Base-by-base conservation (phyloP, 2,797 vertebrate species). In the Pseudochirops corinnae region DNA sequence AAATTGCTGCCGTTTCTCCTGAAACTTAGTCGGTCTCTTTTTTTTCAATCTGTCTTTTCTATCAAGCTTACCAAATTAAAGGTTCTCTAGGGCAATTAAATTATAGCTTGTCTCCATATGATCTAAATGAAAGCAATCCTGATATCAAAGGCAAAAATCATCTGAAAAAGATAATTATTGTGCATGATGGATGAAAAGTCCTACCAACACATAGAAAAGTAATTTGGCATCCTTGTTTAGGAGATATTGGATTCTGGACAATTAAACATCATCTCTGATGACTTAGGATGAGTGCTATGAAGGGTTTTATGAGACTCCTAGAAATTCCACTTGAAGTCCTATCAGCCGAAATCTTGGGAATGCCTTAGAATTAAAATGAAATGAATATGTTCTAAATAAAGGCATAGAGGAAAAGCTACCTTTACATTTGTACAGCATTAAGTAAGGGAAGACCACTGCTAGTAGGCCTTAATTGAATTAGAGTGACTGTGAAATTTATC, bases 71-170 rank as follows among this genome's bases (percentile, higher is more conserved):
- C 93, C 62, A 96, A 94, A 96, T 93, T 33, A 92, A 97, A 92
- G 93, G 97, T 94, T 97, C 92, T 94, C 97, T 94, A 96, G 96
- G 98, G 98, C 97, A 96, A 98, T 97, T 93, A 97, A 91, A 97
- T 95, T 93, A 93, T 94, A 98, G 55, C 33, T 95, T 96, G 98
- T 96, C 95, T 93, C 96, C 95, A 93, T 96, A 96, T 98, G 97
- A 96, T 90, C 91, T 93, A 94, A 95, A 46, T 91, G 95, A 98
- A 96, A 92, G 60, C 95, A 94, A 96, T 92, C 93, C 93, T 98
- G 96, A 96, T 96, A 96, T 95, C 93, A 97, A 96, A 98, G 96
- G 93, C 93, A 98, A 98, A 87, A 98, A 26, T 96, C 94, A 95
- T 0, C 94, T 90, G 56, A 92, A 94, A 94, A 97, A 96, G 0